Conservation (phyloP, 2,797 vertebrate genomes). For the Streptopelia turtur region DNA sequence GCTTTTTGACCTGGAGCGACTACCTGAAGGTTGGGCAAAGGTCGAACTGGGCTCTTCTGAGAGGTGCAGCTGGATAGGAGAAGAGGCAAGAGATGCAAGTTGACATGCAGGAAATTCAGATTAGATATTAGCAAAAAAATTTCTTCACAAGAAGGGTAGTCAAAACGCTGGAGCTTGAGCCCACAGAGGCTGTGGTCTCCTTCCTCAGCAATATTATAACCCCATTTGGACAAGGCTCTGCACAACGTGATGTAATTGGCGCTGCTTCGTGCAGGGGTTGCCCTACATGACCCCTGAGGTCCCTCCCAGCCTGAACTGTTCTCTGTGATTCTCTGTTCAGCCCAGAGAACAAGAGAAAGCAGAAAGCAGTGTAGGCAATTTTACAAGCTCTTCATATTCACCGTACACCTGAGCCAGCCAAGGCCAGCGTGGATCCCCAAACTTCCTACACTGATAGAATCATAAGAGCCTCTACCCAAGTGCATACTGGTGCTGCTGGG, state of each 20-base stretch:
- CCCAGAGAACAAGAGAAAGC: neutral
- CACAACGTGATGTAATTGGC: neutral
- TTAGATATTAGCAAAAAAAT: neutral
- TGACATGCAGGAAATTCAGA: neutral
- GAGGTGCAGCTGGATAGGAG: neutral
- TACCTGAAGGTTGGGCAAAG: neutral
- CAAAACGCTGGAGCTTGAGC: neutral
- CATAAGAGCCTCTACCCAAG: neutral
- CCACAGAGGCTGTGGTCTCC: neutral
- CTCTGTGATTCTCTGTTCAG: neutral
- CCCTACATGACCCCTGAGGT: neutral
- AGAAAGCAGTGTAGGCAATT: neutral
- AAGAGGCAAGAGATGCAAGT: neutral
- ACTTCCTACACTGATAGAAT: neutral
- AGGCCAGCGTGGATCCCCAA: neutral
- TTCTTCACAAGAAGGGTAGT: neutral
- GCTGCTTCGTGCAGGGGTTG: neutral
- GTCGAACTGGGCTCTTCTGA: neutral
- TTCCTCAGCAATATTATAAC: neutral
- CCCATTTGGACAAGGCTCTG: neutral
- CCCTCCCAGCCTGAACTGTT: neutral
- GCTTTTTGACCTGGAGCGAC: neutral
- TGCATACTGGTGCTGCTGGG: accelerated
- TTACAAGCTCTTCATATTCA: neutral
- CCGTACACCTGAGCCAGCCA: neutral